Conservation (phyloP, 2,888 invertebrate genomes). For the Ametastegia equiseti region DNA sequence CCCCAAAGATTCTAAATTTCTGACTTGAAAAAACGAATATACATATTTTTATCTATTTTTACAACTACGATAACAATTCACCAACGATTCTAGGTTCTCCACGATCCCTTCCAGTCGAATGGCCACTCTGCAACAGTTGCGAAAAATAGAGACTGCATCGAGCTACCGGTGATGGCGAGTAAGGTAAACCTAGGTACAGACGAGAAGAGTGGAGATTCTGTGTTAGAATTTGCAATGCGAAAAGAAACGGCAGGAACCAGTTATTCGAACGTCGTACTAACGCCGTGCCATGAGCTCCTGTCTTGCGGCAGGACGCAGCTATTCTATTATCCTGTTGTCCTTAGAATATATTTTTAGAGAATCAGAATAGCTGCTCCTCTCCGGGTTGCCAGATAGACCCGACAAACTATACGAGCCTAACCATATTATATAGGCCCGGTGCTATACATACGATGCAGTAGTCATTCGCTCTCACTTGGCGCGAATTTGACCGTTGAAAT, state of each 20-base stretch:
- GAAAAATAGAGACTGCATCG: no score
- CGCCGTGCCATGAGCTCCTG: conserved; percentile 55
- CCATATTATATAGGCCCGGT: background rate
- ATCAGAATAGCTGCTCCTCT: conserved; percentile 51
- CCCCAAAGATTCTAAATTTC: no score
- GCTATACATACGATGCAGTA: background rate
- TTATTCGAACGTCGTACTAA: conserved; percentile 61
- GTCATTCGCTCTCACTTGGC: background rate
- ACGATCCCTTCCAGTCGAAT: no score
- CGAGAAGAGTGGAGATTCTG: background rate
- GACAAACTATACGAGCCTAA: background rate
- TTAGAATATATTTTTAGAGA: conserved; percentile 62
- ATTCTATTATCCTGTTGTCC: conserved; percentile 63
- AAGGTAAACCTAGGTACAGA: background rate
- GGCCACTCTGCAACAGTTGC: no score
- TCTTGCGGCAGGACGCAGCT: conserved; percentile 58
- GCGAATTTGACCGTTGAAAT: conserved; percentile 29
- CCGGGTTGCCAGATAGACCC: conserved; percentile 12
- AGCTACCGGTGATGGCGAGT: background rate
- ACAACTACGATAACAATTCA: no score
- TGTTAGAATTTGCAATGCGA: conserved; percentile 8
- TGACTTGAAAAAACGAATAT: no score
- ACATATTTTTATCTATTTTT: no score
- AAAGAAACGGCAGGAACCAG: conserved; percentile 64
- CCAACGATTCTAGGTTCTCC: no score